Conservation (phyloP, 2,888 invertebrate genomes). For the Lapara coniferarum region DNA sequence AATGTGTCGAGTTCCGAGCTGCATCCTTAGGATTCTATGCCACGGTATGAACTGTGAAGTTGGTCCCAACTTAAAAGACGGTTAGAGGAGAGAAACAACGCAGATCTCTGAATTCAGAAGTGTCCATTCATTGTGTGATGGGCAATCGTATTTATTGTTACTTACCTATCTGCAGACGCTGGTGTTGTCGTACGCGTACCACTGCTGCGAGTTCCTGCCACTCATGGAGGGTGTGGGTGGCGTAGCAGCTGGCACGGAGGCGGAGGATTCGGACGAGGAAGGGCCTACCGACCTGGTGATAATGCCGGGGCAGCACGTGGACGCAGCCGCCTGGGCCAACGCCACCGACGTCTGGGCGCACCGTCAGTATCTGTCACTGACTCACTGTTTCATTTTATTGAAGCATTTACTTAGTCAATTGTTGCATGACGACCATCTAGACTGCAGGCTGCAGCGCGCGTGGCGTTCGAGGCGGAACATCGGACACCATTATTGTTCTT, state of each 20-base stretch:
- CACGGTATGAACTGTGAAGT: no score
- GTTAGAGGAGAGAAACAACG: no score
- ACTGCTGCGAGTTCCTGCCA: slow-evolving; percentile 95
- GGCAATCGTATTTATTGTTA: background rate
- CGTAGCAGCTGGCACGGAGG: slow-evolving; percentile 72
- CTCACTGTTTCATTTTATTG: background rate
- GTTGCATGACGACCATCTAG: no score
- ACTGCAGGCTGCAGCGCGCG: no score
- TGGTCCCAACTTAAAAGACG: no score
- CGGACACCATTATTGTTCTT: no score
- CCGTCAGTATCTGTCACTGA: slow-evolving; percentile 80
- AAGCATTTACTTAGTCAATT: no score
- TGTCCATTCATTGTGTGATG: background rate
- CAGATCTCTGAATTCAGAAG: background rate
- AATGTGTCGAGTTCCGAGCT: no score
- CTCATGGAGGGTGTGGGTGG: slow-evolving; percentile 86
- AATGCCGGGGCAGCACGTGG: slow-evolving; percentile 65
- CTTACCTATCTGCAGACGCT: slow-evolving; percentile 82
- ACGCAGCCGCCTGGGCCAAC: slow-evolving; percentile 91
- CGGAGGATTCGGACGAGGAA: slow-evolving; percentile 47
- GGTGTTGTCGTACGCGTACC: slow-evolving; percentile 96
- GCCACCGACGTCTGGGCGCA: slow-evolving; percentile 93
- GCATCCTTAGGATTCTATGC: no score
- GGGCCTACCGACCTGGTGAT: slow-evolving; percentile 74
- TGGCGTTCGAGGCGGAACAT: no score